These are phyloP conservation scores for Zelleria hepariella DNA, from an alignment of 2,888 invertebrate species.

Conservation along the genomic window DNA sequence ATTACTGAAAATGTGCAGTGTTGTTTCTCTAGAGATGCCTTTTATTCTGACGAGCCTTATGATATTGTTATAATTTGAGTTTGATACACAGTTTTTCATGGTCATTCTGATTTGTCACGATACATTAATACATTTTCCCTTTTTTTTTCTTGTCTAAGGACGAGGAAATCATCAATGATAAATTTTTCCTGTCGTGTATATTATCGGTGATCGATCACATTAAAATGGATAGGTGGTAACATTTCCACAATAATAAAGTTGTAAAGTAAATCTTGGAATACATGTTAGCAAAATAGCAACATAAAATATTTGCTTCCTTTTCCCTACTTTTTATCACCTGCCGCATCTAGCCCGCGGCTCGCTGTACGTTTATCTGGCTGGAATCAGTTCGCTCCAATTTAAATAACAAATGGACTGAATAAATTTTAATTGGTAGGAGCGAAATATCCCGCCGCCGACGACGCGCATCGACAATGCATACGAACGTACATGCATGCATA, in stretches of 20 bases:
- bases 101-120: too few relatives aligned
- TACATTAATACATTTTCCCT: background rate
- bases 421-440: constrained; percentile 32
- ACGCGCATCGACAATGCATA: constrained; percentile 21
- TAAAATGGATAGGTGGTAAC: too few relatives aligned
- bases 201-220: too few relatives aligned
- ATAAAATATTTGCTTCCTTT: background rate
- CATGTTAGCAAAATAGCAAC: background rate
- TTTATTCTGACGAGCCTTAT: too few relatives aligned
- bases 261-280: background rate
- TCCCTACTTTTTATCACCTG: background rate
- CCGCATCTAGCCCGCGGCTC: background rate
- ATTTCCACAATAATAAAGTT: too few relatives aligned
- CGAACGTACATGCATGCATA: background rate
- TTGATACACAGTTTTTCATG: too few relatives aligned
- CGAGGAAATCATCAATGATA: too few relatives aligned
- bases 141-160: background rate
- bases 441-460: constrained; percentile 26
- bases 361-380: constrained; percentile 20
- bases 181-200: too few relatives aligned
- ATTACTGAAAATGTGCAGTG: too few relatives aligned
- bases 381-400: constrained; percentile 24
- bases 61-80: too few relatives aligned
- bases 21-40: too few relatives aligned
- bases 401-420: constrained; percentile 34